Conservation (phyloP, 1,140 invertebrate genomes). For the Leguminivora glycinivorella region DNA sequence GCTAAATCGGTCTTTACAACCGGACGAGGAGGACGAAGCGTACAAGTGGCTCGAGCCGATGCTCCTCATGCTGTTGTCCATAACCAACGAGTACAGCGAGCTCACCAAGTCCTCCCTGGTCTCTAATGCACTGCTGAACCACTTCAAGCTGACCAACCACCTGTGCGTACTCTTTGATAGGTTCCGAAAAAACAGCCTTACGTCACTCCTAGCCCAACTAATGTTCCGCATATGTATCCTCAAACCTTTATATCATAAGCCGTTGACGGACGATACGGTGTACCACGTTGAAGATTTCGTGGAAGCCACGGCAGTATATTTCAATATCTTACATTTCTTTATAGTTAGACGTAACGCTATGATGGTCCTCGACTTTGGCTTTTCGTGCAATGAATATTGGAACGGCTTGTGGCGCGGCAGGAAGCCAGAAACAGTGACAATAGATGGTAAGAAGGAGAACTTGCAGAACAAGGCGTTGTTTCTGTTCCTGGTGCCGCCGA, state of each 20-base stretch:
- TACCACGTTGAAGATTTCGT: conserved; percentile 57
- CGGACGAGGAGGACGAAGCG: conserved; percentile 57
- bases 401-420: conserved; percentile 45
- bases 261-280: conserved; percentile 38
- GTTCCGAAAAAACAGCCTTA: conserved; percentile 52
- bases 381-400: conserved; percentile 59
- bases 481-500: conserved; percentile 82
- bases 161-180: conserved; percentile 51
- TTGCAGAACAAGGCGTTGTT: conserved; percentile 79
- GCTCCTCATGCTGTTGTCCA: conserved; percentile 53
- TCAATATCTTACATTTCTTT: conserved; percentile 57
- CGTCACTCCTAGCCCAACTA: conserved; percentile 47
- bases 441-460: conserved; percentile 42
- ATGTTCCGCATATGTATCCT: conserved; percentile 52
- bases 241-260: conserved; percentile 54
- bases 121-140: conserved; percentile 46
- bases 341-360: conserved; percentile 49
- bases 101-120: conserved; percentile 46
- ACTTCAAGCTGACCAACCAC: conserved; percentile 47
- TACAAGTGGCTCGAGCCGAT: conserved; percentile 57
- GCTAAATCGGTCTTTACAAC: conserved; percentile 48
- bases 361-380: conserved; percentile 56
- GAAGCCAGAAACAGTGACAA: conserved; percentile 34
- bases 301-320: conserved; percentile 53
- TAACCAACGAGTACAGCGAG: conserved; percentile 45